Evolutionary conservation across 2,113 vertebrate species (phyloP).

Genomic region (Nycticryphes semicollaris): DNA sequence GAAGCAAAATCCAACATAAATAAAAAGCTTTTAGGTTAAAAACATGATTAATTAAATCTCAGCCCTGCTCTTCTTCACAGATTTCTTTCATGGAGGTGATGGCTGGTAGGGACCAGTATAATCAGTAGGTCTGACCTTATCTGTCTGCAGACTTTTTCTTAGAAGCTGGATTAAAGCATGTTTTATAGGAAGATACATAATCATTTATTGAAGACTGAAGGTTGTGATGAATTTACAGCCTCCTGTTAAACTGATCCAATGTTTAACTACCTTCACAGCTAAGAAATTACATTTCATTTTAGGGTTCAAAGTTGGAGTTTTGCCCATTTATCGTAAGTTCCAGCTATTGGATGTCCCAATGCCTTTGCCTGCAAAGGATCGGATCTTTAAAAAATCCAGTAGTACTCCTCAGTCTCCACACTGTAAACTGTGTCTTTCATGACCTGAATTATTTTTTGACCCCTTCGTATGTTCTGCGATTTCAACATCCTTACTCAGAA

Average conservation of each 20-base stretch:
- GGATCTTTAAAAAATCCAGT: neutral
- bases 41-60: neutral
- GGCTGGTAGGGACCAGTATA: neutral
- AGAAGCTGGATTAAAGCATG: neutral
- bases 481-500: neutral
- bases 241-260: neutral
- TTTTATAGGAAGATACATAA: neutral
- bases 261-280: neutral
- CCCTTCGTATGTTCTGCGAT: neutral
- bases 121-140: neutral
- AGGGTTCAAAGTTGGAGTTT: neutral
- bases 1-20: neutral
- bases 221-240: neutral
- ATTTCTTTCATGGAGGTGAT: neutral
- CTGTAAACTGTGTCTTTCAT: neutral
- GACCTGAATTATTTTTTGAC: neutral
- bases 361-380: neutral
- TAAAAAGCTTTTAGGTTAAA: neutral
- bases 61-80: neutral
- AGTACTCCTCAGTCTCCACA: neutral
- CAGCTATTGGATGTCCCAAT: neutral
- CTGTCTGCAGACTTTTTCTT: neutral
- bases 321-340: neutral
- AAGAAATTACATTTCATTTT: neutral
- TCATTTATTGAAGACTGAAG: neutral